phyloP scores from a whole-genome alignment of 1,140 invertebrate species.

The Condylostylus longicornis region DNA sequence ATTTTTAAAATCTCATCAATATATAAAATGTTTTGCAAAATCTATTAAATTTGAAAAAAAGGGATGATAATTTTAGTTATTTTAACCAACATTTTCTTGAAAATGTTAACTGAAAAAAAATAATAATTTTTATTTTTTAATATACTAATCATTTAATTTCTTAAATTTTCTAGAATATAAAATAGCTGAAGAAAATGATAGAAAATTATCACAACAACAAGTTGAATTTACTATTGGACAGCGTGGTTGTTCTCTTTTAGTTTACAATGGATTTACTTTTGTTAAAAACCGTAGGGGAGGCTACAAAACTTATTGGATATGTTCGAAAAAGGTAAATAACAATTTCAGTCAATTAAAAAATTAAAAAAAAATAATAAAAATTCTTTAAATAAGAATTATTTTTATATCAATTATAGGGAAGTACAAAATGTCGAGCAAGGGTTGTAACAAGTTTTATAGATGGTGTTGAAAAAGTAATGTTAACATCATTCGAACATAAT shows the following conservation, averaged over 20 bases:
- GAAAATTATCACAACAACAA: no score
- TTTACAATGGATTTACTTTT: slow-evolving; percentile 22
- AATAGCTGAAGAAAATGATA: no score
- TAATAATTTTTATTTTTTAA: no score
- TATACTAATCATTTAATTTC: no score
- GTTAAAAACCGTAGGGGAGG: slow-evolving; percentile 25
- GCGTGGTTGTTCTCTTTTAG: slow-evolving; percentile 22
- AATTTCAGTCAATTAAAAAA: background rate
- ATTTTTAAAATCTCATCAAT: no score
- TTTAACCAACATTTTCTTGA: no score
- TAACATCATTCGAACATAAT: slow-evolving; percentile 25
- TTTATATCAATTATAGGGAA: slow-evolving; percentile 17
- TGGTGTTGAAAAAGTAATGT: slow-evolving; percentile 25
- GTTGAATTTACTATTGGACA: slow-evolving; percentile 23
- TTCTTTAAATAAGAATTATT: background rate
- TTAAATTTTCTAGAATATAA: no score
- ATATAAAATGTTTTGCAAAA: no score
- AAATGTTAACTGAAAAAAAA: no score
- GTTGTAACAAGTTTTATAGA: slow-evolving; percentile 28
- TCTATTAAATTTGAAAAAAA: no score
- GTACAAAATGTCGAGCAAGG: slow-evolving; percentile 29
- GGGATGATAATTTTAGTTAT: no score
- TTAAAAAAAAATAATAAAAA: background rate
- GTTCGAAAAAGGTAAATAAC: slow-evolving; percentile 24
- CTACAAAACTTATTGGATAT: slow-evolving; percentile 30